phyloP scores from a whole-genome alignment of 30 jellyfish, hydroid and myxozoan genomes.

The Chrysaora quinquecirrha region DNA sequence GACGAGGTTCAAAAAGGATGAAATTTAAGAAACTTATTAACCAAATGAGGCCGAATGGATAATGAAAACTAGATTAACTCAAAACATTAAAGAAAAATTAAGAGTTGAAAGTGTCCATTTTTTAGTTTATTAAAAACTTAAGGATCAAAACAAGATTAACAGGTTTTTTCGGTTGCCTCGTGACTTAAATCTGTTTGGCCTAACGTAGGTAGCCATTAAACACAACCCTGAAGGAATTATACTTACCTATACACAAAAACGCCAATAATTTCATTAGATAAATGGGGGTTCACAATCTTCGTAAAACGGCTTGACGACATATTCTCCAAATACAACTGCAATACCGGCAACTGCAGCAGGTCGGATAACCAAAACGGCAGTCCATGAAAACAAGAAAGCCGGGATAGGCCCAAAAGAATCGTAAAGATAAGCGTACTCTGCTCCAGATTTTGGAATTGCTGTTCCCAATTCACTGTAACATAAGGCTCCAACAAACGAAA shows the following conservation, averaged over 20 bases:
- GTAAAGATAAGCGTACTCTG: conserved; percentile 72
- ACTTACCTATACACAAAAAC: conserved; percentile 79
- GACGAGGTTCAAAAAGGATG: too few relatives aligned
- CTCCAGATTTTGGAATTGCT: conserved; percentile 77
- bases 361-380: conserved; percentile 78
- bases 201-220: too few relatives aligned
- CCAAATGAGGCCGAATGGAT: too few relatives aligned
- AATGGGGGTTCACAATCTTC: conserved; percentile 81
- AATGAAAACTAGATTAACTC: too few relatives aligned
- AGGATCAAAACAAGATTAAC: neutral
- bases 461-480: conserved; percentile 90
- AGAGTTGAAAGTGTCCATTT: too few relatives aligned
- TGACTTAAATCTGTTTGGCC: too few relatives aligned
- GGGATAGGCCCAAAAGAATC: conserved; percentile 76
- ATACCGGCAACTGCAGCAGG: conserved; percentile 91
- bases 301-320: conserved; percentile 74
- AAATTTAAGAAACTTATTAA: too few relatives aligned
- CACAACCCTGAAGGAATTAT: neutral
- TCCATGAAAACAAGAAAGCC: conserved; percentile 90
- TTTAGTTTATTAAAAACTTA: too few relatives aligned
- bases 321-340: conserved; percentile 77
- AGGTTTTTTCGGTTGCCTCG: neutral
- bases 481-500: conserved; percentile 74
- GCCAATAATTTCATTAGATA: conserved; percentile 77
- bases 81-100: too few relatives aligned